phyloP scores from a whole-genome alignment of 2,888 invertebrate species.

The Tanypteryx hageni region DNA sequence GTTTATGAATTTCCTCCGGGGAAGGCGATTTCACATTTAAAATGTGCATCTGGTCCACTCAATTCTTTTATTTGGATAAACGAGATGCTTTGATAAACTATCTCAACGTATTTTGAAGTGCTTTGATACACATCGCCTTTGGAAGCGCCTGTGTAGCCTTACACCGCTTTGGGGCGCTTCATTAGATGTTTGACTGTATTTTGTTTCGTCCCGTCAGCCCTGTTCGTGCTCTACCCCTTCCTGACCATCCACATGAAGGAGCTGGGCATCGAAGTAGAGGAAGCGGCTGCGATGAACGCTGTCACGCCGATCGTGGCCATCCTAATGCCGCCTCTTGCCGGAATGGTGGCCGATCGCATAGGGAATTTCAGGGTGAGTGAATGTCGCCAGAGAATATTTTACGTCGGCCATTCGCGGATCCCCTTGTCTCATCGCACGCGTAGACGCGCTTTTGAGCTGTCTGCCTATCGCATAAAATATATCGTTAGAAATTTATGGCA shows the following conservation, averaged over 20 bases:
- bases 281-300: constrained; percentile 88
- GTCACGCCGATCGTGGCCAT: constrained; percentile 86
- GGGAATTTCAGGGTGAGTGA: constrained; percentile 86
- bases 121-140: neutral
- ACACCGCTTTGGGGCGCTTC: no score
- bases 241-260: constrained; percentile 88
- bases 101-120: no score
- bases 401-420: neutral
- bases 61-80: no score
- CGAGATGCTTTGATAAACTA: no score
- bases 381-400: neutral
- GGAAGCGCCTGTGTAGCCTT: neutral
- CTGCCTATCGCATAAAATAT: no score
- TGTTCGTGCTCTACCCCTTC: constrained; percentile 87
- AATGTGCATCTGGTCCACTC: no score
- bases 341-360: constrained; percentile 86
- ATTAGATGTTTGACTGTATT: neutral
- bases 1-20: no score
- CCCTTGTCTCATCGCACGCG: constrained; percentile 6
- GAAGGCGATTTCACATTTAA: no score
- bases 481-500: no score
- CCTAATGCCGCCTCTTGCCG: constrained; percentile 86
- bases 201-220: constrained; percentile 75
- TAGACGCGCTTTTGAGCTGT: no score
- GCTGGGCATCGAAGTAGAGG: constrained; percentile 86